phyloP scores from a whole-genome alignment of 2,888 invertebrate genomes.

The Lottia scabra region DNA sequence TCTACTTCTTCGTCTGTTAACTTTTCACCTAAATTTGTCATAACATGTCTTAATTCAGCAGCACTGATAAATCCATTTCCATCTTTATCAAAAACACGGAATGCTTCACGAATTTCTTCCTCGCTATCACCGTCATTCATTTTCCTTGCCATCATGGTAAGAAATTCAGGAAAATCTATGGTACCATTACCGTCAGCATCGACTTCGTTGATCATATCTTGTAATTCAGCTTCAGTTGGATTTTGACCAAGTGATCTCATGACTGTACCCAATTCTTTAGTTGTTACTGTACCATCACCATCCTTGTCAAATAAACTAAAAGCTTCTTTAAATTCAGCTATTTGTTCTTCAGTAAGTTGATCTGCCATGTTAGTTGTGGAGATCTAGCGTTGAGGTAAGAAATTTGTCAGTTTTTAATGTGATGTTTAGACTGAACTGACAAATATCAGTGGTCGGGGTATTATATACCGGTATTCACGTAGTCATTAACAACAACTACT shows the following conservation, averaged over 20 bases:
- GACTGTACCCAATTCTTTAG: slow-evolving; percentile 98
- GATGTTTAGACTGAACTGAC: too few species aligned
- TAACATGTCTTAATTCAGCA: slow-evolving; percentile 97
- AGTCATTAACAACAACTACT: too few species aligned
- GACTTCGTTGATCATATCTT: slow-evolving; percentile 99
- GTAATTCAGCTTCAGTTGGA: slow-evolving; percentile 98
- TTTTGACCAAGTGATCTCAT: slow-evolving; percentile 99
- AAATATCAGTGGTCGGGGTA: too few species aligned
- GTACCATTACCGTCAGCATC: slow-evolving; percentile 97
- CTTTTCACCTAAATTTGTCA: slow-evolving; percentile 99
- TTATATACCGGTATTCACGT: too few species aligned
- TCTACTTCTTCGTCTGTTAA: slow-evolving; percentile 98
- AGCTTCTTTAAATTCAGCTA: slow-evolving; percentile 96
- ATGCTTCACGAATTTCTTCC: slow-evolving; percentile 98
- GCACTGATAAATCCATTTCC: slow-evolving; percentile 99
- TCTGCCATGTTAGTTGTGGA: background rate
- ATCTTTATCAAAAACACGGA: slow-evolving; percentile 98
- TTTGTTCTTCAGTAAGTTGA: background rate
- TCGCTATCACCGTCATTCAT: slow-evolving; percentile 99
- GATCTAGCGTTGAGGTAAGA: too few species aligned
- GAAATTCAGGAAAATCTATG: slow-evolving; percentile 99
- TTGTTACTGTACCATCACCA: slow-evolving; percentile 99
- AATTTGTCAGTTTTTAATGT: too few species aligned
- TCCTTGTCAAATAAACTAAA: slow-evolving; percentile 99
- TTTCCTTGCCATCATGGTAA: slow-evolving; percentile 99